These are phyloP conservation scores for Theonella swinhoei DNA, from an alignment of 37 sponge, comb jelly and placozoan species.

Conservation along the genomic window DNA sequence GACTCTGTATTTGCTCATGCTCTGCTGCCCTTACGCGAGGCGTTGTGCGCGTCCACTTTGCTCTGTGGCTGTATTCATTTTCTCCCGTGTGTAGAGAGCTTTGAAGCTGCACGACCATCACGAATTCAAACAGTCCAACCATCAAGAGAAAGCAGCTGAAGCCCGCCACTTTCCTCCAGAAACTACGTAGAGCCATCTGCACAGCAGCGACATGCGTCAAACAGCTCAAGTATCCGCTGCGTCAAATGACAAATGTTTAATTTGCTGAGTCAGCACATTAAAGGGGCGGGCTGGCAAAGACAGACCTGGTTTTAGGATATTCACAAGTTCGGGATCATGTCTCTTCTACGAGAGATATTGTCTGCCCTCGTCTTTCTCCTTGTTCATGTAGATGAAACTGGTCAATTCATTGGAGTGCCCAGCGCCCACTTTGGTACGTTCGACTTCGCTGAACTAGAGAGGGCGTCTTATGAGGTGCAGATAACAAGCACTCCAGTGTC, in stretches of 20 bases:
- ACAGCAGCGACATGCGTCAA: too few species aligned
- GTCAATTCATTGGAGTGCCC: neutral
- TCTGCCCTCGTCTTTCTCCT: too few species aligned
- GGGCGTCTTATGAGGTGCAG: conserved; percentile 21
- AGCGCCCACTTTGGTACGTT: conserved; percentile 21
- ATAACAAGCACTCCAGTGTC: conserved; percentile 6
- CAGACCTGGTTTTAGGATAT: too few species aligned
- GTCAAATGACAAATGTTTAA: too few species aligned
- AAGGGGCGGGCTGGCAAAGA: too few species aligned
- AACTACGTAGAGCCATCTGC: neutral
- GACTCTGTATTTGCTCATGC: neutral
- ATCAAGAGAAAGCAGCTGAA: neutral
- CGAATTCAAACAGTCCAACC: neutral
- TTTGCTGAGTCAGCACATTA: too few species aligned
- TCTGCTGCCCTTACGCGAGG: neutral
- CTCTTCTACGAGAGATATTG: too few species aligned
- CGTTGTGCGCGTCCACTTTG: neutral
- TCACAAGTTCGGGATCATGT: too few species aligned
- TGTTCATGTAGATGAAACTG: neutral
- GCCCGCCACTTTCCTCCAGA: neutral
- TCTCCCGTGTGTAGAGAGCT: neutral
- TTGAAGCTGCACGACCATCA: neutral
- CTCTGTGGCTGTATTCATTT: neutral
- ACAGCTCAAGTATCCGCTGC: too few species aligned
- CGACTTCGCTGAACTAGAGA: conserved; percentile 32